phyloP scores from a whole-genome alignment of 1,140 invertebrate species.

The Nylanderia fulva region DNA sequence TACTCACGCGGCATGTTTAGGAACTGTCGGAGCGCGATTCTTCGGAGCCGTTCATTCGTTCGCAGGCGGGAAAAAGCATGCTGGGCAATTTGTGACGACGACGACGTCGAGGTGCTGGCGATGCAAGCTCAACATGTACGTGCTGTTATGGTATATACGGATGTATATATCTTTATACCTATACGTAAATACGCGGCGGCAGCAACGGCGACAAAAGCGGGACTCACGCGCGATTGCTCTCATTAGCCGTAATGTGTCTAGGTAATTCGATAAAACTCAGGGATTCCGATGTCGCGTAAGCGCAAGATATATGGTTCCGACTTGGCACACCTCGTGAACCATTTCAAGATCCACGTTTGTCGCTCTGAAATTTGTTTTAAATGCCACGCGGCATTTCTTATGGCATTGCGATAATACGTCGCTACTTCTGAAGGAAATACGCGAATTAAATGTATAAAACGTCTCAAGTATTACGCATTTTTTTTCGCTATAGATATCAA shows the following conservation, averaged over 20 bases:
- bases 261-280: slow-evolving; percentile 81
- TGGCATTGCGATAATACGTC: not conserved
- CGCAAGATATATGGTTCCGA: slow-evolving; percentile 69
- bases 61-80: slow-evolving; percentile 73
- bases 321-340: slow-evolving; percentile 42
- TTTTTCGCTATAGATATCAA: not conserved
- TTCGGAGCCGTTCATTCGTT: slow-evolving; percentile 47
- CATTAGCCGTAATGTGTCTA: slow-evolving; percentile 81
- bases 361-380: slow-evolving; percentile 60
- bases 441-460: not conserved
- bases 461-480: not conserved
- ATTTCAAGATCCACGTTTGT: slow-evolving; percentile 60
- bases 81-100: slow-evolving; percentile 77
- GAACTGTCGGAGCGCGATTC: slow-evolving; percentile 76
- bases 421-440: not conserved
- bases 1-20: slow-evolving; percentile 76
- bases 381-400: slow-evolving; percentile 55
- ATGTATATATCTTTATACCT: slow-evolving; percentile 69
- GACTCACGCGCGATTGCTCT: slow-evolving; percentile 72
- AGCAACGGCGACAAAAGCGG: slow-evolving; percentile 52
- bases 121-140: slow-evolving; percentile 62
- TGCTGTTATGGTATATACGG: slow-evolving; percentile 24
- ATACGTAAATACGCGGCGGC: slow-evolving; percentile 56
- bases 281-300: slow-evolving; percentile 81
- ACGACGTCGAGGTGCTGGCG: slow-evolving; percentile 73